Evolutionary conservation across 2,113 vertebrate genomes (phyloP).

Genomic region (Lagopus muta): DNA sequence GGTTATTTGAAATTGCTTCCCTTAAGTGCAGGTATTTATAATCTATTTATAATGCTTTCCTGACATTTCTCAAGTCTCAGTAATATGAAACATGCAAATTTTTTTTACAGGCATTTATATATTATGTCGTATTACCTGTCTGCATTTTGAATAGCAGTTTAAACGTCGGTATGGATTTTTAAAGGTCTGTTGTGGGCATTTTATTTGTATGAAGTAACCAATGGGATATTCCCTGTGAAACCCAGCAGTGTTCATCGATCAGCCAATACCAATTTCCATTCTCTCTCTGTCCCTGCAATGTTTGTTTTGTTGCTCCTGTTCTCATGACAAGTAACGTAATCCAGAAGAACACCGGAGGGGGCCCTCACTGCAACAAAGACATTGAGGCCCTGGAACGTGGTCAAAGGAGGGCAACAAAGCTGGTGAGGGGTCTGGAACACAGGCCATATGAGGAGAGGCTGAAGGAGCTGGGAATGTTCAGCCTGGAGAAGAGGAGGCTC

Average conservation of each 20-base stretch:
- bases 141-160: neutral
- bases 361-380: too few species aligned
- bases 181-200: neutral
- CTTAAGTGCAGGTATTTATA: neutral
- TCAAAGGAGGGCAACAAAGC: too few species aligned
- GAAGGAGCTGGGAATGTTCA: too few species aligned
- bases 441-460: too few species aligned
- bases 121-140: neutral
- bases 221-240: neutral
- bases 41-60: neutral
- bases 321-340: neutral
- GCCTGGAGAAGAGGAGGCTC: too few species aligned
- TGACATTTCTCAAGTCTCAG: neutral
- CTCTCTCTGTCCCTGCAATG: neutral
- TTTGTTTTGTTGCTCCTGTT: neutral
- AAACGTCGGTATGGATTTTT: fast-evolving
- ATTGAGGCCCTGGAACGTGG: too few species aligned
- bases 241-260: fast-evolving
- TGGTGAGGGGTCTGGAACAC: too few species aligned
- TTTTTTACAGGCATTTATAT: neutral
- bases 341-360: neutral
- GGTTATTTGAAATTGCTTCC: neutral
- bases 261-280: neutral
- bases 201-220: neutral
- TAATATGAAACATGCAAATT: fast-evolving